Conservation (phyloP, 2,888 invertebrate species). For the Zygothrica quintamaculata region DNA sequence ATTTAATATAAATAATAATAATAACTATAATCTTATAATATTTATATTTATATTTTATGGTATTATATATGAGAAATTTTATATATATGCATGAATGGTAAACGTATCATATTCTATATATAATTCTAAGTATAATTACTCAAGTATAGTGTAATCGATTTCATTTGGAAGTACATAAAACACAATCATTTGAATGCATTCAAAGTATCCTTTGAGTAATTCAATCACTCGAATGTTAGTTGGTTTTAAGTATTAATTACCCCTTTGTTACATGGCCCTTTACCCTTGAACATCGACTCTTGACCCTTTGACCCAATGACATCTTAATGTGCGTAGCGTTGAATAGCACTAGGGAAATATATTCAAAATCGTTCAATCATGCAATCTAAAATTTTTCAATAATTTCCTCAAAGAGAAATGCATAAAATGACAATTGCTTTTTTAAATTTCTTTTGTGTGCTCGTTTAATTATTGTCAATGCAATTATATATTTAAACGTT, state of each 20-base stretch:
- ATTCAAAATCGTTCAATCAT: conserved; percentile 10
- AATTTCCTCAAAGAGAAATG: conserved; percentile 3
- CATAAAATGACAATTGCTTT: conserved; percentile 35
- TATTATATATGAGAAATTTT: too few relatives aligned
- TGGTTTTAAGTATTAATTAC: background rate
- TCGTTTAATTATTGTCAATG: conserved; percentile 29
- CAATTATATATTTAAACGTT: too few relatives aligned
- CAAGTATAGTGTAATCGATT: background rate
- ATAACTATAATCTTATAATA: too few relatives aligned
- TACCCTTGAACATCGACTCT: too few relatives aligned
- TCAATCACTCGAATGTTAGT: background rate
- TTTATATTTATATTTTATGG: too few relatives aligned
- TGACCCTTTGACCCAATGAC: background rate
- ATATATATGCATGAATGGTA: too few relatives aligned
- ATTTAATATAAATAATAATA: too few relatives aligned
- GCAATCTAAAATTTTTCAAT: background rate
- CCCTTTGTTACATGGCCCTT: too few relatives aligned
- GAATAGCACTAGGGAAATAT: conserved; percentile 11
- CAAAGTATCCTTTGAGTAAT: background rate
- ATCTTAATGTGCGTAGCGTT: conserved; percentile 27
- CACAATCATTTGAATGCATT: conserved; percentile 4
- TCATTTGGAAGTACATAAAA: conserved; percentile 2
- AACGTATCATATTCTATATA: background rate
- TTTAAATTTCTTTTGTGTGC: conserved; percentile 31
- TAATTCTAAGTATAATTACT: background rate